Conservation (phyloP, 2,113 vertebrate species). For the Pyxicephalus adspersus region DNA sequence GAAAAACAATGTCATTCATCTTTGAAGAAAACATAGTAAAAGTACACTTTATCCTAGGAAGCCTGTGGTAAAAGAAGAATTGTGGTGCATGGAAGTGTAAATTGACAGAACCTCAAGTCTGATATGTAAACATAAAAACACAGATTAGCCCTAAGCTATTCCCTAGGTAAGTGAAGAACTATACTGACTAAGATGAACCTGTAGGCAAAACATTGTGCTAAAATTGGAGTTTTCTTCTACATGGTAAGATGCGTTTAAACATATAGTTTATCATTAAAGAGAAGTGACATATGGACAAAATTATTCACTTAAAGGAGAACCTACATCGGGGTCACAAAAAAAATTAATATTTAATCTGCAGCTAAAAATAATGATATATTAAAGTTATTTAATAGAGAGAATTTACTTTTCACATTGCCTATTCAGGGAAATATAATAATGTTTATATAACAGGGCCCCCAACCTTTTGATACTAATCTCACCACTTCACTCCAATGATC, state of each 20-base stretch:
- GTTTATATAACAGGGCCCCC: too few species aligned
- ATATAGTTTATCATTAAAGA: too few species aligned
- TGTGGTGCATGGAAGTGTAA: slow-evolving; percentile 35
- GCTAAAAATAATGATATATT: too few species aligned
- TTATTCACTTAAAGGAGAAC: too few species aligned
- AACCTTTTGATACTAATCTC: too few species aligned
- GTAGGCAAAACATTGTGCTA: slow-evolving; percentile 25
- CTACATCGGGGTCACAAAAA: too few species aligned
- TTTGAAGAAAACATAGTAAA: slow-evolving; percentile 17
- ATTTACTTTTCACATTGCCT: too few species aligned
- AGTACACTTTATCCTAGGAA: slow-evolving; percentile 22
- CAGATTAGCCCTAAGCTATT: slow-evolving; percentile 45
- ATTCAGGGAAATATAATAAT: too few species aligned
- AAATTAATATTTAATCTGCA: too few species aligned
- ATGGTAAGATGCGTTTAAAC: not conserved
- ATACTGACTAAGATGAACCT: slow-evolving; percentile 31
- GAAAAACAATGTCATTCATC: slow-evolving; percentile 1
- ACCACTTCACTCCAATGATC: too few species aligned
- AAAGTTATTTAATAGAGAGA: too few species aligned
- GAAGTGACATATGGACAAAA: too few species aligned
- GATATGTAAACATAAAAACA: slow-evolving; percentile 50
- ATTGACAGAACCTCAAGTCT: slow-evolving; percentile 35
- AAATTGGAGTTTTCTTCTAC: slow-evolving; percentile 11
- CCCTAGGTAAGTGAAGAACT: slow-evolving; percentile 12
- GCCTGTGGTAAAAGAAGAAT: slow-evolving; percentile 32